These are phyloP conservation scores for Brachypalpus laphriformis DNA, from an alignment of 2,888 invertebrate genomes.

Conservation along the genomic window DNA sequence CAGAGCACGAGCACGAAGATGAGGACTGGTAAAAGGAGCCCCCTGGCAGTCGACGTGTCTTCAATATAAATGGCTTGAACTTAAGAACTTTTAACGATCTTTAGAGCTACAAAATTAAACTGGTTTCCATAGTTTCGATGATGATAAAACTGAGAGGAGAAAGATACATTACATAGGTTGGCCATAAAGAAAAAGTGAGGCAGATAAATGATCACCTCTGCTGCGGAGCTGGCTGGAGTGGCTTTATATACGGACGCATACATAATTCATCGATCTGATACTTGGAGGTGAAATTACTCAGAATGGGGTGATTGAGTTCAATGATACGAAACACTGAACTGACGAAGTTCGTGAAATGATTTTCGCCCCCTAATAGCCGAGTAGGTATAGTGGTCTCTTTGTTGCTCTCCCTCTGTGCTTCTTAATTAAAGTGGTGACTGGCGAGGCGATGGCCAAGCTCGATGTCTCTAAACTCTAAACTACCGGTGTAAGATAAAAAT, in stretches of 20 bases:
- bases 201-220: slow-evolving; percentile 67
- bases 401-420: background rate
- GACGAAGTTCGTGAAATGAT: slow-evolving; percentile 57
- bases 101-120: slow-evolving; percentile 73
- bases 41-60: slow-evolving; percentile 72
- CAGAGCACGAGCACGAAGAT: slow-evolving; percentile 64
- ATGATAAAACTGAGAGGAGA: slow-evolving; percentile 71
- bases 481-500: slow-evolving; percentile 43
- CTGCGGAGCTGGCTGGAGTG: slow-evolving; percentile 22
- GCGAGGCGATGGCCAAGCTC: background rate
- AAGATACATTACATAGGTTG: slow-evolving; percentile 68
- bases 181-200: slow-evolving; percentile 66
- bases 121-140: slow-evolving; percentile 71
- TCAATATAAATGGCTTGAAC: slow-evolving; percentile 74
- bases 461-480: slow-evolving; percentile 16
- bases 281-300: slow-evolving; percentile 67
- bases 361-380: slow-evolving; percentile 47
- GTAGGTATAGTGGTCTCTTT: background rate
- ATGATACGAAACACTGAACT: slow-evolving; percentile 62
- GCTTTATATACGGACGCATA: slow-evolving; percentile 54
- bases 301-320: slow-evolving; percentile 72
- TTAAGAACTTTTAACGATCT: slow-evolving; percentile 74
- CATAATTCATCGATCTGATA: slow-evolving; percentile 73
- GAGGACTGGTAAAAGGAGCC: slow-evolving; percentile 68
- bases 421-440: background rate